Evolutionary conservation across 2,113 vertebrate species (phyloP), one percentile per base, ranked within the genome.

Genomic region (Canis aureus): DNA sequence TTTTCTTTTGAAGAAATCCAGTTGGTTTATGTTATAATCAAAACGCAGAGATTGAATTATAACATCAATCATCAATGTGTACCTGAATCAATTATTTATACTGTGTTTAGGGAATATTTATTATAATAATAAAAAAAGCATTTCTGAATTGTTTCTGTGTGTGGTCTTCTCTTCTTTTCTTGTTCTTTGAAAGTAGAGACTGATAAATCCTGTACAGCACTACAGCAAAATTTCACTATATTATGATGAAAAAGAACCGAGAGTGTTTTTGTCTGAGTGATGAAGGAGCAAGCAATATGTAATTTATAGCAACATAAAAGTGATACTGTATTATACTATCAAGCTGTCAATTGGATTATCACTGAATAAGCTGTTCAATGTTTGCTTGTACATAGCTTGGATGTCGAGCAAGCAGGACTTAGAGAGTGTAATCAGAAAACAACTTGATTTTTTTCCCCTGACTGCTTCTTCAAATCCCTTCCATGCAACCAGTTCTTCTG

Each of bases 271-370:
- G 82, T 97, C 89, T 97, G 89, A 91, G 91, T 96, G 88, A 97
- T 89, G 43, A 91, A 95, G 38, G 35, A 95, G 23, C 6, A 89
- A 27, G 64, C 32, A 80, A 57, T 80, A 89, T n/a, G 59, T 76
- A 90, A 97, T 92, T 89, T 92, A 95, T 59, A 92, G 80, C 3
- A 76, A 93, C 96, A 95, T 89, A 91, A 86, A 97, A 97, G 67
- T 53, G 66, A 96, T 85, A 73, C 29, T 71, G 27, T 25, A 94
- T 92, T 95, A 82, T 91, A 27, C 25, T 79, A 79, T 81, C 96
- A 97, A 93, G 73, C 76, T 89, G n/a, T 94, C 89, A 80, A 79
- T 66, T 97, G 55, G 55, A 81, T 97, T 97, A 97, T 96, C 88
- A 91, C 20, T 20, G 76, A 97, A 91, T 95, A 95, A 86, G 11